phyloP scores from a whole-genome alignment of 2,797 vertebrate genomes.

The Acrocephalus scirpaceus region DNA sequence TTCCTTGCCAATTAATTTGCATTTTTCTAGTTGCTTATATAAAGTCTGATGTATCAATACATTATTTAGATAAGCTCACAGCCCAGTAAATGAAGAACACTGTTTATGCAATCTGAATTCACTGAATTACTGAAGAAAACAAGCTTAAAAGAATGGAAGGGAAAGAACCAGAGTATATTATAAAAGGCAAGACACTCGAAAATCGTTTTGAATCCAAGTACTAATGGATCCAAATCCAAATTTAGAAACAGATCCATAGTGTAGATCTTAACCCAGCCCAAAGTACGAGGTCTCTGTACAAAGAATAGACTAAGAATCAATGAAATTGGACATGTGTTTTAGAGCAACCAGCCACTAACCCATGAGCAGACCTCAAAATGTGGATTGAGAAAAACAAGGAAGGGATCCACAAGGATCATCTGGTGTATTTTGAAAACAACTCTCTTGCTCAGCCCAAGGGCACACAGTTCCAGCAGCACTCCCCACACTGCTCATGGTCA shows the following conservation, averaged over 20 bases:
- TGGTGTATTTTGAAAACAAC: not conserved
- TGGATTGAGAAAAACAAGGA: not conserved
- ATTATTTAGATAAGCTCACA: not conserved
- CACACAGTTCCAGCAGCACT: not conserved
- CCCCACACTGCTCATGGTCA: fast-evolving
- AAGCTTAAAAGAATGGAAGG: not conserved
- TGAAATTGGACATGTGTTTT: fast-evolving
- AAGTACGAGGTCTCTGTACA: not conserved
- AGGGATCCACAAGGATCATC: not conserved
- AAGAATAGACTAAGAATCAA: not conserved
- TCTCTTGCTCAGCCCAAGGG: not conserved
- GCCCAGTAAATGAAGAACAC: not conserved
- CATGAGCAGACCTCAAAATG: fast-evolving
- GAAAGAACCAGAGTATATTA: not conserved
- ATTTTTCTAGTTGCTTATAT: not conserved
- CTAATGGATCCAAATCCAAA: not conserved
- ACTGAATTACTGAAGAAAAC: not conserved
- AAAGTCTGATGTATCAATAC: not conserved
- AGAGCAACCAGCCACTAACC: not conserved
- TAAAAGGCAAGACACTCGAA: not conserved
- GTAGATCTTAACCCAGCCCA: not conserved
- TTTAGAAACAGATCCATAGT: not conserved
- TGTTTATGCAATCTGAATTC: not conserved
- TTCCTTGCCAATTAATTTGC: not conserved
- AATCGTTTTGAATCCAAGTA: not conserved